Evolutionary conservation across 2,888 invertebrate species (phyloP).

Genomic region (Alsophila aescularia): DNA sequence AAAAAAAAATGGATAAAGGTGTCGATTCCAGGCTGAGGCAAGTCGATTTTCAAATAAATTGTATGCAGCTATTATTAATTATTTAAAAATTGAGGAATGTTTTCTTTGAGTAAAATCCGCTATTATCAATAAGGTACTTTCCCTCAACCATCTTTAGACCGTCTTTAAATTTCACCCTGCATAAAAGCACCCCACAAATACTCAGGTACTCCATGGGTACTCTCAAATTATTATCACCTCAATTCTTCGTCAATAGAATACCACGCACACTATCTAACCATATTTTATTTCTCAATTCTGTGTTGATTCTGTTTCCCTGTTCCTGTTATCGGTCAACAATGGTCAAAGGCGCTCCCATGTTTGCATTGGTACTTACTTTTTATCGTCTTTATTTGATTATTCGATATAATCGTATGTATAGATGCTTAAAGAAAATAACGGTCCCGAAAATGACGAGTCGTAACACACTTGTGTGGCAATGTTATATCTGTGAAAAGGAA

Average conservation of each 20-base stretch:
- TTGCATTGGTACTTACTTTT: slow-evolving; percentile 46
- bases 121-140: too few relatives aligned
- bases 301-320: slow-evolving; percentile 39
- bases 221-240: not conserved
- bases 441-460: slow-evolving; percentile 22
- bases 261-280: slow-evolving; percentile 1
- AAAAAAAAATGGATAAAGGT: too few relatives aligned
- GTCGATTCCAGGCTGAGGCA: too few relatives aligned
- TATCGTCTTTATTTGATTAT: slow-evolving; percentile 47
- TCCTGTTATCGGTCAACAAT: slow-evolving; percentile 55
- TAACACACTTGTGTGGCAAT: slow-evolving; percentile 2
- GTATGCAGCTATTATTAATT: too few relatives aligned
- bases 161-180: too few relatives aligned
- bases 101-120: too few relatives aligned
- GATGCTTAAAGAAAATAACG: slow-evolving; percentile 32
- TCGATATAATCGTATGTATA: slow-evolving; percentile 39
- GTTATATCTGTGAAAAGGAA: slow-evolving; percentile 9
- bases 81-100: too few relatives aligned
- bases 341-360: slow-evolving; percentile 50
- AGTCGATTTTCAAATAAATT: too few relatives aligned
- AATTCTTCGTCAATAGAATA: not conserved
- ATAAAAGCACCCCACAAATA: too few relatives aligned
- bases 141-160: too few relatives aligned
- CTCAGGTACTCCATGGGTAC: too few relatives aligned
- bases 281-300: slow-evolving; percentile 32